Percentiles rank a stretch among this genome's conserved stretches.
phyloP scores from a whole-genome alignment of 2,888 invertebrate genomes.

The Athalia circularis region DNA sequence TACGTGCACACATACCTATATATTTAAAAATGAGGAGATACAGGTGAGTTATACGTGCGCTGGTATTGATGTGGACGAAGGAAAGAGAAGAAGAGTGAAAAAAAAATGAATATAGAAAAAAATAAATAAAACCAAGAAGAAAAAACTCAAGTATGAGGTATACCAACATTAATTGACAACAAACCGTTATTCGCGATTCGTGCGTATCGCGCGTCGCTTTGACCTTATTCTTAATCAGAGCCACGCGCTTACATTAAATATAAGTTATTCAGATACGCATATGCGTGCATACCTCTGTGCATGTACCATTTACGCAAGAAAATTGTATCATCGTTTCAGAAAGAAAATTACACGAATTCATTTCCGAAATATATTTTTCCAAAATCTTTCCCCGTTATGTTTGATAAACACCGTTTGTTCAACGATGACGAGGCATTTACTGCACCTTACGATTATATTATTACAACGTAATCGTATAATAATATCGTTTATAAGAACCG shows the following conservation, averaged over 20 bases:
- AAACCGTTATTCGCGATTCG: slow-evolving; percentile 32
- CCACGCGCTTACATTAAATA: not conserved
- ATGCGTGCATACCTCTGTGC: too few species aligned
- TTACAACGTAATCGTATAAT: too few species aligned
- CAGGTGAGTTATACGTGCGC: too few species aligned
- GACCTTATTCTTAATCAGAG: slow-evolving; percentile 20
- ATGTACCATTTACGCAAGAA: too few species aligned
- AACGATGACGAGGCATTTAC: too few species aligned
- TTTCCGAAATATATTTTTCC: too few species aligned
- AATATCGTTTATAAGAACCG: too few species aligned
- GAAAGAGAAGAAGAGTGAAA: not conserved
- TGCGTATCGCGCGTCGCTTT: not conserved
- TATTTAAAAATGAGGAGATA: not conserved
- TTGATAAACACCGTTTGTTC: too few species aligned
- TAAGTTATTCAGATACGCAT: too few species aligned
- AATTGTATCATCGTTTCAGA: not conserved
- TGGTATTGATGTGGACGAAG: too few species aligned
- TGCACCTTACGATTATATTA: too few species aligned
- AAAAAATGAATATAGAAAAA: not conserved
- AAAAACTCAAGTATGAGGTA: slow-evolving; percentile 1
- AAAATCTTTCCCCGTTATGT: too few species aligned
- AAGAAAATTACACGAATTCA: not conserved
- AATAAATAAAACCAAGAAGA: slow-evolving; percentile 8
- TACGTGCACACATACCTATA: not conserved
- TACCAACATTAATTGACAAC: slow-evolving; percentile 31